Evolutionary conservation across 2,797 vertebrate genomes (phyloP), one percentile per base, ranked within the genome.

Genomic region (Acanthurus lineatus): DNA sequence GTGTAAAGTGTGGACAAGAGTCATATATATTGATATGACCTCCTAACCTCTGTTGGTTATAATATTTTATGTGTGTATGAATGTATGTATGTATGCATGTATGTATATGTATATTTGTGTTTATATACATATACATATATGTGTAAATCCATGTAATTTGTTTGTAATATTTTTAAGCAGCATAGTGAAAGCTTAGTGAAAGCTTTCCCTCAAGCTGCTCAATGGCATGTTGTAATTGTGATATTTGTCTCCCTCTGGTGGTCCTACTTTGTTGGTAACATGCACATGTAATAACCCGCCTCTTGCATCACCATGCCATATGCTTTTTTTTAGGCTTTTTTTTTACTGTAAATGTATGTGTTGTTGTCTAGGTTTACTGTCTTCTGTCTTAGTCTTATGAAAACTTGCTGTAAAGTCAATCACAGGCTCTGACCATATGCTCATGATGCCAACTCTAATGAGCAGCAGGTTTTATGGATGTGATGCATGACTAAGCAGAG

Each of bases 191-290:
- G 20, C 3, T 25, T 25, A 32, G 28, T 32, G 5, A 53, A 28
- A 38, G 20, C 9, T 35, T 25, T 16, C 14, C 15, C 19, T 20
- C 15, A 16, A 48, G 28, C 28, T 32, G 15, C 9, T 11, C 10
- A 22, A 19, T 25, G 7, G n/a, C 3, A 22, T 4, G 40, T 45
- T 67, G 25, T 8, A 28, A 72, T 32, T 51, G 65, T 66, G 62
- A 40, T 69, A 7, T 84, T 8, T 80, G 73, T 75, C 82, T 69
- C 86, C 85, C 63, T 47, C 91, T 87, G 61, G 77, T 91, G 89
- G 79, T 9, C 5, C 0, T 20, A 12, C 0, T 12, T 1, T 16
- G 19, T 20, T 32, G 48, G 8, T 2, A n/a, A 68, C 53, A 5
- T 0, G 0, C 4, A 12, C 10, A 6, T 28, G 32, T 14, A 49